Base-by-base conservation (phyloP, 2,888 invertebrate genomes). In the Torymus tubicola region DNA sequence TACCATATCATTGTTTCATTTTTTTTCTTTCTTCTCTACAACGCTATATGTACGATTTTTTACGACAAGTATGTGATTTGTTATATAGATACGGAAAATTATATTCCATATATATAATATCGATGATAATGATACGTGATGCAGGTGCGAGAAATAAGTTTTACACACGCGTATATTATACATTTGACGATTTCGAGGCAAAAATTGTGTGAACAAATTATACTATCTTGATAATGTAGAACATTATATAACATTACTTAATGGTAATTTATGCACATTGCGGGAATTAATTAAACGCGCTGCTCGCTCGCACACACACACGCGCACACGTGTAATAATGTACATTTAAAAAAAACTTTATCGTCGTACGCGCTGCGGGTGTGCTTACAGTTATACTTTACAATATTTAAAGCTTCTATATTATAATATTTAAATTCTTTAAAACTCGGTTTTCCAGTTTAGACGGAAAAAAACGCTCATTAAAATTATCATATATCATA, bases 361-460 rank as follows among this genome's bases (percentile, higher is more conserved):
- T 67, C 53, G 67, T 14, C 24, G 52, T 21, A 53, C 12, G 11
- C 52, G 42, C 16, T 4, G n/a, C 50, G 11, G 21, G n/a, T 53
- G 61, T 60, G 60, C 16, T 31, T 31, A 31, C 31, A 31, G 3
- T 31, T 31, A 31, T 31, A 31, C 31, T 31, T 31, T 31, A 31
- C 4, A 31, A 31, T 31, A 31, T 31, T 31, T 31, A 31, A 31
- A 31, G 31, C 31, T 71, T 64, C 31, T 70, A 67, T 78, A 52
- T 24, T 67, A 68, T 57, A 73, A 68, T 61, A 73, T 73, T 64
- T 55, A 61, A 79, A 72, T 79, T 69, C 73, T 63, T 69, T 55
- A 13, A 68, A 79, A 68, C 68, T 55, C 69, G 57, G 61, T 63
- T 79, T 79, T 75, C 70, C 75, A 65, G 70, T 80, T 79, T 79